Percentiles rank a stretch among this genome's conserved stretches.
phyloP scores from a whole-genome alignment of 2,113 vertebrate genomes.

The Smithornis capensis region DNA sequence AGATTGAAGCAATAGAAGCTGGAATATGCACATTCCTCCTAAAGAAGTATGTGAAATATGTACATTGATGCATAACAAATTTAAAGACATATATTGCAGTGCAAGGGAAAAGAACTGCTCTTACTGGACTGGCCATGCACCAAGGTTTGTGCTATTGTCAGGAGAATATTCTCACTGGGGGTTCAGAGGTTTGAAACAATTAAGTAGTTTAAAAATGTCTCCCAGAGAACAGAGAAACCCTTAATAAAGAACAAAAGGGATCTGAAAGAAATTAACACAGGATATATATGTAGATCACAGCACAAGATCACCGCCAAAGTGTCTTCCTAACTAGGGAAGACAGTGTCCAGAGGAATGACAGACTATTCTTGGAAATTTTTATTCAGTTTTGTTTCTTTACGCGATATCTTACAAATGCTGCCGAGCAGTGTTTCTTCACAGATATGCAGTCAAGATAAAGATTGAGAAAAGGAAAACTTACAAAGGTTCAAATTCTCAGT shows the following conservation, averaged over 20 bases:
- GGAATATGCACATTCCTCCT: not conserved
- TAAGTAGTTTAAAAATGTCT: not conserved
- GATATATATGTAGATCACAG: not conserved
- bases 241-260: not conserved
- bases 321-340: not conserved
- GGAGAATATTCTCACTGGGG: not conserved
- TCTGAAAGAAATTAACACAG: not conserved
- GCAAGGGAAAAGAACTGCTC: not conserved
- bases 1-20: not conserved
- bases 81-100: not conserved
- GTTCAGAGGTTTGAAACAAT: not conserved
- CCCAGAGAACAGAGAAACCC: not conserved
- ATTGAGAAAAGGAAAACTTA: not conserved
- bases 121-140: not conserved
- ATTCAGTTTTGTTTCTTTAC: not conserved
- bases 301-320: not conserved
- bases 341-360: not conserved
- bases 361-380: not conserved
- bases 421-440: not conserved
- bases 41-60: not conserved
- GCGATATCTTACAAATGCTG: not conserved
- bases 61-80: not conserved
- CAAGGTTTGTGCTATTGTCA: not conserved
- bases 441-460: not conserved
- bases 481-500: not conserved